Conservation (phyloP, 1,140 invertebrate species). For the Macrotrachela quadricornifera region DNA sequence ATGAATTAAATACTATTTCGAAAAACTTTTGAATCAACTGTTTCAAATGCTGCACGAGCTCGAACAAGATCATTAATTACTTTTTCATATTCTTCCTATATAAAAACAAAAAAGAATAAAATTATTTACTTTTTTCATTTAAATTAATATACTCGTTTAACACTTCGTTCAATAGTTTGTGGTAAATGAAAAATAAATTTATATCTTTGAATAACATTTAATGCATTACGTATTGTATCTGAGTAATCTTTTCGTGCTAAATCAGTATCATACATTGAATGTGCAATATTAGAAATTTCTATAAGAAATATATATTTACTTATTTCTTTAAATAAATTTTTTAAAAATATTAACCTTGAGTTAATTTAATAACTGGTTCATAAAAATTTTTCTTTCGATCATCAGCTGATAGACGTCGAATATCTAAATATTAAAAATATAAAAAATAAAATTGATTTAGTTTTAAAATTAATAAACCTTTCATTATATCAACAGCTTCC, state of each 20-base stretch:
- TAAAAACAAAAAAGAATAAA: no score
- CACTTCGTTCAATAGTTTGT: not conserved
- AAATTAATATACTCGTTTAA: not conserved
- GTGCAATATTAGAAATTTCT: slow-evolving; percentile 1
- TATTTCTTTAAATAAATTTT: not conserved
- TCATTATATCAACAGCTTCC: slow-evolving; percentile 8
- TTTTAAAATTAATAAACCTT: not conserved
- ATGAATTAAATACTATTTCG: no score
- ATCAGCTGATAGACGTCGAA: not conserved
- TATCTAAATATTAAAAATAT: not conserved
- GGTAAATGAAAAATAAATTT: slow-evolving; percentile 4
- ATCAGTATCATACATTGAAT: slow-evolving; percentile 4
- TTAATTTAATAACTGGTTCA: not conserved
- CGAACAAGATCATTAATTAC: no score
- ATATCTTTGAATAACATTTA: slow-evolving; percentile 5
- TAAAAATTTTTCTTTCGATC: slow-evolving; percentile 2
- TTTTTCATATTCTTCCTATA: no score
- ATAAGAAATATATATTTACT: not conserved
- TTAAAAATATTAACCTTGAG: not conserved
- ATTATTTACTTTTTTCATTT: no score
- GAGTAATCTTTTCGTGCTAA: not conserved
- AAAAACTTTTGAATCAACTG: no score
- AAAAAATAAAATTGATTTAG: no score
- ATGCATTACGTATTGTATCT: not conserved
- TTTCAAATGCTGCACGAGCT: no score